Evolutionary conservation across 2,888 invertebrate genomes (phyloP).

Genomic region (Hemistola chrysoprasaria): DNA sequence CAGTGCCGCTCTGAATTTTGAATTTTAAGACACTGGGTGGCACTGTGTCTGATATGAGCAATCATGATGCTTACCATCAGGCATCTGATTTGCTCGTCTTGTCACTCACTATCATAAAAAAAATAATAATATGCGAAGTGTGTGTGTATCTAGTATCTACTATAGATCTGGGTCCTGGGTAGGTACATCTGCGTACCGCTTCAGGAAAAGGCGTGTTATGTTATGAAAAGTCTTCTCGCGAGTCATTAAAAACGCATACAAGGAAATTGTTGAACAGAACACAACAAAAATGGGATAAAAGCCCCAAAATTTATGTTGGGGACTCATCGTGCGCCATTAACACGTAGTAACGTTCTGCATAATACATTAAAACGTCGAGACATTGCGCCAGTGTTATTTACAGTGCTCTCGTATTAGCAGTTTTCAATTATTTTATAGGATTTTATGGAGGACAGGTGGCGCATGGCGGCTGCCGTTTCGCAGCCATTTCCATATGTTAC

Average conservation of each 20-base stretch:
- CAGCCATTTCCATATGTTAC: neutral
- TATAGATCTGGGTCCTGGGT: too few relatives aligned
- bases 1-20: too few relatives aligned
- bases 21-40: too few relatives aligned
- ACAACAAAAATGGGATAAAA: slow-evolving; percentile 67
- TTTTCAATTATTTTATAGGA: slow-evolving; percentile 64
- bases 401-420: slow-evolving; percentile 57
- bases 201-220: too few relatives aligned
- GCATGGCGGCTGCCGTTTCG: neutral
- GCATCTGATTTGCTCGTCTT: too few relatives aligned
- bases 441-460: slow-evolving; percentile 40
- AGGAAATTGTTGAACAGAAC: slow-evolving; percentile 57
- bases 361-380: slow-evolving; percentile 74
- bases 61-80: too few relatives aligned
- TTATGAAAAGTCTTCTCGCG: slow-evolving; percentile 17
- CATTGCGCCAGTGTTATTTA: slow-evolving; percentile 67
- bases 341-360: slow-evolving; percentile 71
- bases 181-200: too few relatives aligned
- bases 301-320: slow-evolving; percentile 65
- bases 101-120: too few relatives aligned
- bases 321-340: slow-evolving; percentile 70
- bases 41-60: too few relatives aligned
- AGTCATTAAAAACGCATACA: slow-evolving; percentile 24
- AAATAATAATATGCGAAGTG: too few relatives aligned
- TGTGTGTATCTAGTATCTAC: too few relatives aligned